Evolutionary conservation across 1,140 invertebrate genomes (phyloP).

Genomic region (Chrysomallon squamiferum): DNA sequence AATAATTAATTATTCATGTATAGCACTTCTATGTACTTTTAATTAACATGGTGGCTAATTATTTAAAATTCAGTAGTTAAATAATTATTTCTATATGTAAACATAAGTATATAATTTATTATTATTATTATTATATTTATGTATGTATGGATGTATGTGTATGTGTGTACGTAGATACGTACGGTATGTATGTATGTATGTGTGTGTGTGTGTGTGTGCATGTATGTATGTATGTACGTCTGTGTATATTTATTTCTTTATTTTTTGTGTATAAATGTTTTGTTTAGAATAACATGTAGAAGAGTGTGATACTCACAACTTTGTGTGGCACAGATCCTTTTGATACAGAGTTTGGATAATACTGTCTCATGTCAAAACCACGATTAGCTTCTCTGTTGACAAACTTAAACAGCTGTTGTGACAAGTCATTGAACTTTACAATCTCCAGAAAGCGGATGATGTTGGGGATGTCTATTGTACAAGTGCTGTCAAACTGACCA

Average conservation of each 20-base stretch:
- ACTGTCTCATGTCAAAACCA: slow-evolving; percentile 13
- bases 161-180: not conserved
- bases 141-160: not conserved
- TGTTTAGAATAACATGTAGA: no score
- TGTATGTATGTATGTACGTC: not conserved
- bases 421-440: slow-evolving; percentile 44
- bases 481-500: slow-evolving; percentile 39
- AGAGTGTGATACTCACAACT: no score
- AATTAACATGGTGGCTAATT: no score
- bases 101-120: no score
- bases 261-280: no score
- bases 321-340: no score
- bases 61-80: no score
- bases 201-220: not conserved
- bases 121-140: not conserved
- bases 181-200: not conserved
- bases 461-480: slow-evolving; percentile 11
- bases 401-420: slow-evolving; percentile 39
- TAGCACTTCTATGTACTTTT: no score
- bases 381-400: slow-evolving; percentile 42
- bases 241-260: no score
- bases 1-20: no score
- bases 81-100: no score
- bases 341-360: no score
- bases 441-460: slow-evolving; percentile 47